phyloP scores from a whole-genome alignment of 2,113 vertebrate species.

The Turdus rufiventris region DNA sequence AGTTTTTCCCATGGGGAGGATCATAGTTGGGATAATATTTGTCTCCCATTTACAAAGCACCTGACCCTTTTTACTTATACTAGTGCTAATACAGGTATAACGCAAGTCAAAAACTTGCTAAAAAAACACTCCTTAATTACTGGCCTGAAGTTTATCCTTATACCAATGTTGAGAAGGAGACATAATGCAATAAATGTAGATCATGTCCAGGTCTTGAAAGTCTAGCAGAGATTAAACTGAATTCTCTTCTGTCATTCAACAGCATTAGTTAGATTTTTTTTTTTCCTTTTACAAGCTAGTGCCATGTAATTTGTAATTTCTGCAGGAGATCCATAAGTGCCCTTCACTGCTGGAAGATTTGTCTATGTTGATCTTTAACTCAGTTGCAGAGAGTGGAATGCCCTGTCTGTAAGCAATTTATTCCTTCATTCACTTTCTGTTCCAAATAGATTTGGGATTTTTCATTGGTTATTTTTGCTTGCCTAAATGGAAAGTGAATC shows the following conservation, averaged over 20 bases:
- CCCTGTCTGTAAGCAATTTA: neutral
- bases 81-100: neutral
- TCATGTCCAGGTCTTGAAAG: neutral
- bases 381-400: neutral
- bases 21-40: neutral
- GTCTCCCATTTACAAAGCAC: neutral
- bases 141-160: neutral
- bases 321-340: neutral
- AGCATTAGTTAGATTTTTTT: neutral
- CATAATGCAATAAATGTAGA: neutral
- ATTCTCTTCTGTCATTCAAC: neutral
- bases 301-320: neutral
- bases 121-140: neutral
- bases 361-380: neutral
- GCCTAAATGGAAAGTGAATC: neutral
- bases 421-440: neutral
- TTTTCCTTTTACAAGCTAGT: neutral
- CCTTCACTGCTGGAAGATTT: neutral
- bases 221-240: neutral
- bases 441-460: neutral
- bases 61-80: neutral
- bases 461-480: neutral
- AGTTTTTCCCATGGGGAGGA: neutral
- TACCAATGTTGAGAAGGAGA: neutral
- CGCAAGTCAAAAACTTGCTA: neutral